Percentiles rank a stretch among this genome's conserved stretches.
These are phyloP conservation scores for Acanthococcus lagerstroemiae DNA, from an alignment of 2,888 invertebrate genomes.

Conservation along the genomic window DNA sequence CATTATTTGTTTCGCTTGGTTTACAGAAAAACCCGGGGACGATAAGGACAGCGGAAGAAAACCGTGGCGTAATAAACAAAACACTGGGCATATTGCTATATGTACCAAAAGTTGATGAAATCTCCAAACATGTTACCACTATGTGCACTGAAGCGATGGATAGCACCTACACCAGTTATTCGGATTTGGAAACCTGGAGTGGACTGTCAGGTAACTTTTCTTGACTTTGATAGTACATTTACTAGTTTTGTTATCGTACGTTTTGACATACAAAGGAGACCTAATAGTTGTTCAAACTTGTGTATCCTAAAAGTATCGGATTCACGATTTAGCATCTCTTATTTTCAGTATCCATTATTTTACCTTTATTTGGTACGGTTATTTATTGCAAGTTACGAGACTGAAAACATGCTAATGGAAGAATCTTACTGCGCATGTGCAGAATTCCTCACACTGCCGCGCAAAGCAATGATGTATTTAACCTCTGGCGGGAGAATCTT, in stretches of 20 bases:
- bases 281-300: not conserved
- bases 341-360: too few species aligned
- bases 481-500: too few species aligned
- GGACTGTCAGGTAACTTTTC: slow-evolving; percentile 57
- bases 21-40: slow-evolving; percentile 65
- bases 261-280: not conserved
- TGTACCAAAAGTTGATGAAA: slow-evolving; percentile 51
- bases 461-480: too few species aligned
- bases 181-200: slow-evolving; percentile 70
- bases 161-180: slow-evolving; percentile 64
- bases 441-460: too few species aligned
- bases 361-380: too few species aligned
- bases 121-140: slow-evolving; percentile 62
- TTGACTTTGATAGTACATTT: not conserved
- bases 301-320: not conserved
- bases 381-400: too few species aligned
- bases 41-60: slow-evolving; percentile 80
- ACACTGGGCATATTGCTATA: slow-evolving; percentile 75
- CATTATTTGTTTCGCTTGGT: too few species aligned
- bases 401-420: too few species aligned
- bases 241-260: not conserved
- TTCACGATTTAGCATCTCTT: too few species aligned
- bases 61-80: slow-evolving; percentile 70
- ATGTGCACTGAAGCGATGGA: slow-evolving; percentile 69
- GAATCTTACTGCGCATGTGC: too few species aligned